A percentile compares a stretch with the other conserved stretches of the same genome.
Evolutionary conservation across 2,113 vertebrate species (phyloP).

Genomic region (Microcebus murinus): DNA sequence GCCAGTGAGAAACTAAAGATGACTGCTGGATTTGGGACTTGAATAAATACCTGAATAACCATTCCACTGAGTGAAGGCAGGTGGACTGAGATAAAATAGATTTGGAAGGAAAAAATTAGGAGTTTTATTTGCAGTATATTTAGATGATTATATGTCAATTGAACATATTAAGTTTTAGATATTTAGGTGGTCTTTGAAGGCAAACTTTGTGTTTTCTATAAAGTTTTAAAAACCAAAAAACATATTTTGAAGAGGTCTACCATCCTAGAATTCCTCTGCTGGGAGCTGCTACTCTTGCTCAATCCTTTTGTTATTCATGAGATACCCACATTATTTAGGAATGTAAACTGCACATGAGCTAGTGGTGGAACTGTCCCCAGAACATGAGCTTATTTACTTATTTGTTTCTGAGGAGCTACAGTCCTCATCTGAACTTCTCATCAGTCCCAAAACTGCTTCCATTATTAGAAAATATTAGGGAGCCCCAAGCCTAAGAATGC

Average conservation of each 20-base stretch:
- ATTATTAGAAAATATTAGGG: constrained; percentile 52
- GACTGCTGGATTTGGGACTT: background rate
- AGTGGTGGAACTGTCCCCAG: background rate
- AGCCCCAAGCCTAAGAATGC: background rate
- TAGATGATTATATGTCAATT: background rate
- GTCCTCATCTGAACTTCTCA: constrained; percentile 4
- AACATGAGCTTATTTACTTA: background rate
- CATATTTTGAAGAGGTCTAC: background rate
- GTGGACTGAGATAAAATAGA: background rate
- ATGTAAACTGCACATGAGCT: background rate
- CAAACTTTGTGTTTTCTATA: background rate
- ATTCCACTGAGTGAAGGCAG: background rate
- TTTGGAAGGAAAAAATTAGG: background rate
- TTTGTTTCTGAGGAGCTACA: background rate
- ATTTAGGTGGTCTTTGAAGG: background rate
- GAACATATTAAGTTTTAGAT: background rate
- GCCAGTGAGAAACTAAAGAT: background rate
- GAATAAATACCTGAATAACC: background rate
- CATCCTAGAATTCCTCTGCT: background rate
- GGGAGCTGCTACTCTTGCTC: background rate
- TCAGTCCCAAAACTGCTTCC: background rate
- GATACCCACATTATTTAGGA: background rate
- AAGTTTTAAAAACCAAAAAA: constrained; percentile 4
- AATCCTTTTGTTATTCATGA: background rate
- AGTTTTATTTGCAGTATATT: background rate